Percentiles rank a stretch among this genome's conserved stretches.
These are phyloP conservation scores for Crotalus tigris DNA, from an alignment of 2,113 vertebrate species.

Conservation along the genomic window DNA sequence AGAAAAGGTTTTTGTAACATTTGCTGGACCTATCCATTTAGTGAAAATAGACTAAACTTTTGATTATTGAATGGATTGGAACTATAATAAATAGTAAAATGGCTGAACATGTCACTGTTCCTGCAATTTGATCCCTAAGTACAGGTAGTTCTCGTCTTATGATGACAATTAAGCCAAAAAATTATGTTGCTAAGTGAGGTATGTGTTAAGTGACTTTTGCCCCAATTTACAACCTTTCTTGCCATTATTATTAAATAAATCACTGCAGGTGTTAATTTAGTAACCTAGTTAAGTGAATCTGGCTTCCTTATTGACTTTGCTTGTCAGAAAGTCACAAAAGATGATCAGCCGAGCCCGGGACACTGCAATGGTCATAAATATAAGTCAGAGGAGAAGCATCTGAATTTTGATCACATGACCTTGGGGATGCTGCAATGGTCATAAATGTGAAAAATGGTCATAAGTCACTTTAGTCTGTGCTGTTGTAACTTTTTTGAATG, in stretches of 20 bases:
- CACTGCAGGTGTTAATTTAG: not conserved
- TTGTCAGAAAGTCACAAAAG: not conserved
- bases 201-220: not conserved
- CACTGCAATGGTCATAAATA: not conserved
- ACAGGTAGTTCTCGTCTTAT: not conserved
- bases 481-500: not conserved
- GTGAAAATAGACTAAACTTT: not conserved
- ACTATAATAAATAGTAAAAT: not conserved
- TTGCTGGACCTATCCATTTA: not conserved
- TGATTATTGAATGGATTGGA: not conserved
- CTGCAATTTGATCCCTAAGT: not conserved
- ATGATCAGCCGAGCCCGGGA: not conserved
- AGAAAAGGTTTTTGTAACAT: not conserved
- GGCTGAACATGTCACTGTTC: not conserved
- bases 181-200: not conserved
- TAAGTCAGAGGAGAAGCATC: not conserved
- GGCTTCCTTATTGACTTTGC: not conserved
- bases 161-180: not conserved
- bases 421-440: not conserved
- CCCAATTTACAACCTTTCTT: not conserved
- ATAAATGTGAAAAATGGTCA: not conserved
- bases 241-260: not conserved
- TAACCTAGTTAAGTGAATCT: not conserved
- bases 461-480: not conserved
- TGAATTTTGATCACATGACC: not conserved